Evolutionary conservation across 2,888 invertebrate genomes (phyloP).

Genomic region (Spisula solida): DNA sequence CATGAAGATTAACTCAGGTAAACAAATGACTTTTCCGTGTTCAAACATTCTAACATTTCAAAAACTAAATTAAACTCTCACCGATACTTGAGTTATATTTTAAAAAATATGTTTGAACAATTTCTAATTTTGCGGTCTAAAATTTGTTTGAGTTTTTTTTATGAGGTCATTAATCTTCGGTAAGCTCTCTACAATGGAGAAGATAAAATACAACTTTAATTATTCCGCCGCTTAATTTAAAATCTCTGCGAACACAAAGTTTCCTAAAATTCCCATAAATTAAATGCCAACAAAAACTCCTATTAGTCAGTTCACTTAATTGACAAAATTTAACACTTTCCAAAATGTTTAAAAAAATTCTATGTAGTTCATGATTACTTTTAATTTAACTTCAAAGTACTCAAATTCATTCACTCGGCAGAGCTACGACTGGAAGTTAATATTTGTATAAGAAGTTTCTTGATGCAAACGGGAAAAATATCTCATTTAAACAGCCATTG

Average conservation of each 20-base stretch:
- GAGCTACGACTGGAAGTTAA: neutral
- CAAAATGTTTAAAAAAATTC: neutral
- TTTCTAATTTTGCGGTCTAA: neutral
- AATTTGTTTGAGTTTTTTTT: neutral
- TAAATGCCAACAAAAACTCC: neutral
- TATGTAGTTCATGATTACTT: neutral
- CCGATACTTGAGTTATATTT: neutral
- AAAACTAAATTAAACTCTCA: neutral
- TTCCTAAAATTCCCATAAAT: neutral
- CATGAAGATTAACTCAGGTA: neutral
- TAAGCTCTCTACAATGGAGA: neutral
- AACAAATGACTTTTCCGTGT: slow-evolving; percentile 30
- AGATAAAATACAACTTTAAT: slow-evolving; percentile 20
- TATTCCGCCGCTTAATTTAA: neutral
- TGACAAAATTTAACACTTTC: neutral
- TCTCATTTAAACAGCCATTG: too few relatives aligned
- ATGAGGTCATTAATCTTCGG: neutral
- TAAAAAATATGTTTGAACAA: neutral
- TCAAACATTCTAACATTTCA: neutral
- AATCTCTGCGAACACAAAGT: neutral
- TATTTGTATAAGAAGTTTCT: neutral
- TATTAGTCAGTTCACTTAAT: neutral
- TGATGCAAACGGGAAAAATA: neutral
- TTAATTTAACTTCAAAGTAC: neutral
- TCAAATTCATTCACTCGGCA: neutral